Conservation (phyloP, 2,888 invertebrate genomes). For the Merodon equestris region DNA sequence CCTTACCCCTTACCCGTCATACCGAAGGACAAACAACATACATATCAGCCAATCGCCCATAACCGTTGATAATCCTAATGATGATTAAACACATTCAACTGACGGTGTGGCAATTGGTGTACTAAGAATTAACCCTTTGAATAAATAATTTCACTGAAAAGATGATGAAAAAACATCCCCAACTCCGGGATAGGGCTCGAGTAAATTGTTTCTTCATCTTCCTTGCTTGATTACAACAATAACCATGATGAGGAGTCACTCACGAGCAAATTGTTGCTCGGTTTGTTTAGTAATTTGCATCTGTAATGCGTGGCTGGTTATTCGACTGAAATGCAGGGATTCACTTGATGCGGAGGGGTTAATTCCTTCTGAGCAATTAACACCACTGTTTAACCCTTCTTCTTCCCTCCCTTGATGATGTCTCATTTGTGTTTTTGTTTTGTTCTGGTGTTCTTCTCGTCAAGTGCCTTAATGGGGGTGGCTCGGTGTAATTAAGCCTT, state of each 20-base stretch:
- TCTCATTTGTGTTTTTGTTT: too few species aligned
- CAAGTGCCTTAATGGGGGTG: conserved; percentile 4
- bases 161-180: conserved; percentile 24
- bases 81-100: conserved; percentile 65
- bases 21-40: not conserved
- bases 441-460: too few species aligned
- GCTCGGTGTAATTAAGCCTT: conserved; percentile 48
- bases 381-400: conserved; percentile 62
- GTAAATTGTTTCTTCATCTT: not conserved
- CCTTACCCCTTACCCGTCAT: not conserved
- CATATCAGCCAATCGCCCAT: conserved; percentile 28
- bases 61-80: conserved; percentile 61
- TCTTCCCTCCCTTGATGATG: too few species aligned
- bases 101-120: conserved; percentile 26
- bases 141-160: conserved; percentile 28
- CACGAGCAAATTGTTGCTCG: conserved; percentile 38
- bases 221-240: conserved; percentile 27
- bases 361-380: conserved; percentile 64
- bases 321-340: conserved; percentile 18
- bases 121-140: conserved; percentile 64
- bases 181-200: not conserved
- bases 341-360: conserved; percentile 34
- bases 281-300: conserved; percentile 50
- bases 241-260: conserved; percentile 31
- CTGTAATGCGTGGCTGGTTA: conserved; percentile 59